Conservation (phyloP, 2,888 invertebrate genomes). For the Microctonus aethiopoides region DNA sequence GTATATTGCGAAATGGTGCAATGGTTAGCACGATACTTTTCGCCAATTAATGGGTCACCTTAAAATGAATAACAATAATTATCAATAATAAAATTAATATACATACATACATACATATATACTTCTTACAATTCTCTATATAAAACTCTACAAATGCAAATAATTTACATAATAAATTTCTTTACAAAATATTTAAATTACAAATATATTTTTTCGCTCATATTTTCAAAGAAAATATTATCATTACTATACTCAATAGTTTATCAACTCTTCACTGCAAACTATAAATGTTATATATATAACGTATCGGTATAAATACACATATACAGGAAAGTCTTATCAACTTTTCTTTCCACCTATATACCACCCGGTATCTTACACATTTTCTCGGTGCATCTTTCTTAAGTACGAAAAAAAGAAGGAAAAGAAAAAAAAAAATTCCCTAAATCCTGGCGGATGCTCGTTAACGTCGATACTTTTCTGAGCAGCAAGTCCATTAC, state of each 20-base stretch:
- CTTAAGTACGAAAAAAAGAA: not conserved
- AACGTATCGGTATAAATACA: no score
- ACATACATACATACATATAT: slow-evolving; percentile 57
- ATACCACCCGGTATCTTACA: slow-evolving; percentile 6
- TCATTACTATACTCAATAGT: not conserved
- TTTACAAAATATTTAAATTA: slow-evolving; percentile 9
- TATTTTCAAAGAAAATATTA: not conserved
- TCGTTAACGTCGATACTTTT: slow-evolving; percentile 36
- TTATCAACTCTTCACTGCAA: not conserved
- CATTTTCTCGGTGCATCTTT: slow-evolving; percentile 13
- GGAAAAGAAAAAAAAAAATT: not conserved
- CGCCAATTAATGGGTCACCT: slow-evolving; percentile 60
- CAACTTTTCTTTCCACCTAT: slow-evolving; percentile 11
- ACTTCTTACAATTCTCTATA: no score
- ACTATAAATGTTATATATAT: slow-evolving; percentile 4
- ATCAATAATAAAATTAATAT: no score
- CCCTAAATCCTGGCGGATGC: slow-evolving; percentile 32
- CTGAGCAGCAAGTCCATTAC: slow-evolving; percentile 16
- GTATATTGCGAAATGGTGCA: slow-evolving; percentile 52
- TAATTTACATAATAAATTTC: not conserved
- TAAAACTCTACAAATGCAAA: no score
- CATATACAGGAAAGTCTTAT: slow-evolving; percentile 23
- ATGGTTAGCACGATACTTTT: slow-evolving; percentile 53
- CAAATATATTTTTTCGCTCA: not conserved
- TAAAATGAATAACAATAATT: slow-evolving; percentile 54